Base-by-base conservation (phyloP, 2,797 vertebrate genomes). In the Neoniphon sammara region DNA sequence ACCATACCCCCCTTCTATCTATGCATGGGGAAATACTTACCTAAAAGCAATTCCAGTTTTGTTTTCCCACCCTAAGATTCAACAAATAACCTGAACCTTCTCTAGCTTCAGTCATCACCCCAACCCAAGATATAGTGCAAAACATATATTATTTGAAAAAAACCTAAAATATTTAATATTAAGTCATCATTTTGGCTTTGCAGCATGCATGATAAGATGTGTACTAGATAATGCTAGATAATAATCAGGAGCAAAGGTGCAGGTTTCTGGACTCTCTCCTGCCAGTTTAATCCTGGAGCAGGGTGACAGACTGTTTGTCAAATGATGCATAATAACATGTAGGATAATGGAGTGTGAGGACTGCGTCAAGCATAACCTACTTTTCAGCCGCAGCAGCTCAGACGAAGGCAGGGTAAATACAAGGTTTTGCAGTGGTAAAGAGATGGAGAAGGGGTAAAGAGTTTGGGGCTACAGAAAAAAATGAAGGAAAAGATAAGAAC, bases 281-380 rank as follows among this genome's bases (percentile, higher is more conserved):
- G 62, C 60, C 58, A 67, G 70, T 74, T 34, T 77, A 63, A 85
- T 87, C 82, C 85, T 61, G 63, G 72, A 81, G 79, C 77, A 73
- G 56, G 31, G 63, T 75, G 83, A 78, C 85, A 88, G 75, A 77
- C 75, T 79, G 82, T 70, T 61, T 69, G 47, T 88, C 83, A 88
- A 85, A 90, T 65, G 70, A 82, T 83, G 74, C 81, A 73, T 66
- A 83, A 79, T 83, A 83, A 77, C 53, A 83, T 66, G 53, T 68
- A 75, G 75, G 68, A 75, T 75, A 56, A 61, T 25, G 66, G 69
- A 74, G 73, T 62, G 70, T 52, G 52, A 59, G 46, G 57, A 54
- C 65, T 57, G 58, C 47, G 67, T 61, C 61, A 54, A 58, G 57
- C 62, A 73, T 83, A 85, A 85, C 80, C 84, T 85, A 81, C 75